Evolutionary conservation across 2,113 vertebrate genomes (phyloP), one percentile per base, ranked within the genome.

Genomic region (Caranx ignobilis): DNA sequence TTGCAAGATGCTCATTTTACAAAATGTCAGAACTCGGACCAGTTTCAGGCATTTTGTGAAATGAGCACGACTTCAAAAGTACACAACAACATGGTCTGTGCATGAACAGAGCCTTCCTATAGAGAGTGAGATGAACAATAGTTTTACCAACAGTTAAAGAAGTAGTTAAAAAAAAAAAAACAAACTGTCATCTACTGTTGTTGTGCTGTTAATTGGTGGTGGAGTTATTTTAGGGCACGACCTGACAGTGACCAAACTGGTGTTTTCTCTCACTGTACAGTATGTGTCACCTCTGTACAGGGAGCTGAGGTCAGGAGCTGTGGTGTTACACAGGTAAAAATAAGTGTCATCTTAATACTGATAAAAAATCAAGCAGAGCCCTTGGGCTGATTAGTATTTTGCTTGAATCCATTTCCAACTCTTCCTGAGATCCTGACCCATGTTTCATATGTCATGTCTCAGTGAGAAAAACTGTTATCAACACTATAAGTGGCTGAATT

Each of bases 1-100:
- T 56, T 47, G 67, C 82, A 75, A 78, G 55, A 69, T 77, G 79
- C 45, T 89, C 37, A 70, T 79, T 87, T 78, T 72, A 45, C 21
- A 68, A 76, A 76, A 68, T 81, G 81, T 61, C 60, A 75, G 6
- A 61, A 70, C 52, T 71, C 73, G 13, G 50, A 66, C 26, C 1
- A 16, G 2, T 57, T 71, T 32, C 47, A 74, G 43, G 39, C 10
- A 7, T 67, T 63, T 63, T 21, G 56, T 43, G 5, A 68, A 68
- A 55, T 32, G 8, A 48, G 39, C 35, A 55, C 13, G 5, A 13
- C 39, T 65, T 8, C 26, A 47, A 37, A 57, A 45, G 56, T 5
- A 65, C 73, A 67, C 0, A 9, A 47, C 8, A 55, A 11, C 26
- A 41, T 9, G 43, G 0, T 21, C 31, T 26, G 9, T 26, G 57